These are phyloP conservation scores for Anthoscopus minutus DNA, from an alignment of 2,113 vertebrate species.

Conservation along the genomic window DNA sequence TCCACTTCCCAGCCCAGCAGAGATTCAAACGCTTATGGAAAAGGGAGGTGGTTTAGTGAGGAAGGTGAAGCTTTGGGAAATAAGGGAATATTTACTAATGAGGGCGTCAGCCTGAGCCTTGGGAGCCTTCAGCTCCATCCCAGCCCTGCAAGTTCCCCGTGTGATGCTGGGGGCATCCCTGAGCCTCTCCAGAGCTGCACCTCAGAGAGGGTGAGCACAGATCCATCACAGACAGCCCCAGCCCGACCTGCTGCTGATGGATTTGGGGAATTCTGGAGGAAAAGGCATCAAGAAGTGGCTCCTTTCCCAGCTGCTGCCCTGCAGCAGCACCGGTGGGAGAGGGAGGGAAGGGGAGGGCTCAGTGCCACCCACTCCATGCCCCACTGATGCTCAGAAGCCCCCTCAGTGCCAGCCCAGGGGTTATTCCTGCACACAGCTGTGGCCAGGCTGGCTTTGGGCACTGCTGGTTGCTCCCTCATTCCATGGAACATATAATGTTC, in stretches of 20 bases:
- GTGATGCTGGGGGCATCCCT: neutral
- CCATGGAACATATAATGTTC: neutral
- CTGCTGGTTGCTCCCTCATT: neutral
- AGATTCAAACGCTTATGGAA: neutral
- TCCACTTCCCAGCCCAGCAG: neutral
- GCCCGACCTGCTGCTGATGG: accelerated
- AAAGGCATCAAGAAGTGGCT: neutral
- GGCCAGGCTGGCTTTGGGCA: neutral
- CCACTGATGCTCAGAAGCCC: neutral
- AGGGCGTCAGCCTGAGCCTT: neutral
- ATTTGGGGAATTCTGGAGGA: accelerated
- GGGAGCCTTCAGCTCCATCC: constrained; percentile 28
- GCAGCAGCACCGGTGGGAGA: neutral
- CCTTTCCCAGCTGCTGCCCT: neutral
- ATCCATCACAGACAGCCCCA: neutral
- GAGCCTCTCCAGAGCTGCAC: neutral
- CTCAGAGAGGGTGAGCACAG: accelerated
- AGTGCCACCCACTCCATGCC: neutral
- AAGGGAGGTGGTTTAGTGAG: neutral
- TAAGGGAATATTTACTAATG: neutral
- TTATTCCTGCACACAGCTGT: neutral
- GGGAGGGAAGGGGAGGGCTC: neutral
- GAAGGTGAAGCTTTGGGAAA: neutral
- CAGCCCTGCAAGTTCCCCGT: neutral
- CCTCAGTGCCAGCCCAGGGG: neutral